Percentiles rank a stretch among this genome's conserved stretches.
Conservation (phyloP, 2,113 vertebrate species). For the Cichladusa arquata region DNA sequence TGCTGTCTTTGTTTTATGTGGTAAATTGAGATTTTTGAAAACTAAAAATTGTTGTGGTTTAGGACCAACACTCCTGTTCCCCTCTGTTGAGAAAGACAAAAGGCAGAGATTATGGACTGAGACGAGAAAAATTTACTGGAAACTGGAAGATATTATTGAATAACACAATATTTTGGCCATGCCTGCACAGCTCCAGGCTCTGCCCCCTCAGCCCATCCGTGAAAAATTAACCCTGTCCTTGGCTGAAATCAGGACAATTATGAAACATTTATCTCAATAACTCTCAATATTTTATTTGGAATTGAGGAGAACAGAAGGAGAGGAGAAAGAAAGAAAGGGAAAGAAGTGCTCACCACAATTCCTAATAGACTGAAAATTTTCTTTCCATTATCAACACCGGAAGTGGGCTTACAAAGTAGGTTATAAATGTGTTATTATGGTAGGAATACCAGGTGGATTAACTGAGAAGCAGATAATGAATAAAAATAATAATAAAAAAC, state of each 20-base stretch:
- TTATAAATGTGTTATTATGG: neutral
- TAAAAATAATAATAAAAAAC: neutral
- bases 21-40: neutral
- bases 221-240: neutral
- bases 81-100: neutral
- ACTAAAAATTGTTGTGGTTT: neutral
- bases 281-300: neutral
- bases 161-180: neutral
- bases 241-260: neutral
- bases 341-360: neutral
- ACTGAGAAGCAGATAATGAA: neutral
- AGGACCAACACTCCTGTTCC: rapidly evolving
- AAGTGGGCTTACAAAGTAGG: neutral
- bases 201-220: neutral
- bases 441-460: neutral
- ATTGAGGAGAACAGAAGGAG: neutral
- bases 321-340: neutral
- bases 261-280: neutral
- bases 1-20: neutral
- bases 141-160: neutral
- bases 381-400: neutral
- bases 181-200: neutral
- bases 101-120: neutral
- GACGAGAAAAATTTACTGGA: neutral
- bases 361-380: neutral